These are phyloP conservation scores for Scaptomyza parva DNA, from an alignment of 2,888 invertebrate genomes.

Conservation along the genomic window DNA sequence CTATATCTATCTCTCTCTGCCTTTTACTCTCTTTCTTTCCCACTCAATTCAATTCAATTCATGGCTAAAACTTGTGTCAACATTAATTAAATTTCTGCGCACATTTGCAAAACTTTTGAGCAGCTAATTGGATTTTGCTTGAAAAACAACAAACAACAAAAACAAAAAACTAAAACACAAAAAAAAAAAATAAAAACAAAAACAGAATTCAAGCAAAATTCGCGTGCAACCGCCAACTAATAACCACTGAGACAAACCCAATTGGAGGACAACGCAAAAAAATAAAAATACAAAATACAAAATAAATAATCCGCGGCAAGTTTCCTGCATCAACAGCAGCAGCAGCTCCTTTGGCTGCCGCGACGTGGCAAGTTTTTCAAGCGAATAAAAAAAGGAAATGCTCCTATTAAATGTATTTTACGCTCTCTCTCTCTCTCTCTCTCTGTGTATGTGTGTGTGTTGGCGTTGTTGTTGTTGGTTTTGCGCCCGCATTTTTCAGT, in stretches of 20 bases:
- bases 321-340: slow-evolving; percentile 34
- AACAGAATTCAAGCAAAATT: slow-evolving; percentile 60
- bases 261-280: slow-evolving; percentile 42
- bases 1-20: background rate
- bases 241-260: slow-evolving; percentile 63
- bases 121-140: slow-evolving; percentile 80
- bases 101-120: slow-evolving; percentile 74
- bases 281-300: slow-evolving; percentile 29
- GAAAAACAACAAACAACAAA: slow-evolving; percentile 54
- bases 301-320: slow-evolving; percentile 65
- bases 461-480: slow-evolving; percentile 12
- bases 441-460: background rate
- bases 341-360: slow-evolving; percentile 31
- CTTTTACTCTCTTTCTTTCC: background rate
- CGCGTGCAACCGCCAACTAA: slow-evolving; percentile 76
- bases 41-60: slow-evolving; percentile 56
- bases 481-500: slow-evolving; percentile 39
- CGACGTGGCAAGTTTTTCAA: slow-evolving; percentile 60
- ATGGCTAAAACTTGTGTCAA: slow-evolving; percentile 67
- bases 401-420: slow-evolving; percentile 73
- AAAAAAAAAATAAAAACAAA: slow-evolving; percentile 21
- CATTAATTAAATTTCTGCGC: slow-evolving; percentile 78
- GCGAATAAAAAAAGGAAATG: slow-evolving; percentile 67
- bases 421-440: too few relatives aligned
- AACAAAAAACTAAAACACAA: slow-evolving; percentile 6